Percentiles rank a stretch among this genome's conserved stretches.
These are phyloP conservation scores for Syngnathus scovelli DNA, from an alignment of 2,113 vertebrate species.

Conservation along the genomic window DNA sequence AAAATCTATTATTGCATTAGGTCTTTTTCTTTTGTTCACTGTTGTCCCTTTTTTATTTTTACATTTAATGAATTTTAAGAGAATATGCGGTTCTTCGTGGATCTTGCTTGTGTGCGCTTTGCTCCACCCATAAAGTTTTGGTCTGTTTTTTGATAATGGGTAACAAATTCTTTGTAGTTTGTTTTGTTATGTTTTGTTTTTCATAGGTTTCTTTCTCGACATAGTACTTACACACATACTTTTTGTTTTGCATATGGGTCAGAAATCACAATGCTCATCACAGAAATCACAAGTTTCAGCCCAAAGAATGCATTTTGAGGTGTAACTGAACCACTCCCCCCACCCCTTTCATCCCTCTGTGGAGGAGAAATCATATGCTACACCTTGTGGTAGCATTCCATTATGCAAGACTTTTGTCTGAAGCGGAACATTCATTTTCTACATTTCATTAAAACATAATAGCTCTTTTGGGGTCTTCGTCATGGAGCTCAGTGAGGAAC, in stretches of 20 bases:
- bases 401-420: conserved; percentile 4
- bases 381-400: conserved; percentile 28
- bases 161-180: not conserved
- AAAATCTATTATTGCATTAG: not conserved
- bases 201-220: not conserved
- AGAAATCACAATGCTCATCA: conserved; percentile 10
- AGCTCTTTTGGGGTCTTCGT: conserved; percentile 6
- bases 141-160: not conserved
- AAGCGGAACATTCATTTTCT: conserved; percentile 14
- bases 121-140: not conserved
- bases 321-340: conserved; percentile 13
- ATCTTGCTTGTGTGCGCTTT: not conserved
- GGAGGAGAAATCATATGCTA: conserved; percentile 35
- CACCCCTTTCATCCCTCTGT: not conserved
- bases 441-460: conserved; percentile 2
- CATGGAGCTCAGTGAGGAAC: conserved; percentile 38
- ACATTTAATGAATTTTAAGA: too few species aligned
- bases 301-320: conserved; percentile 26
- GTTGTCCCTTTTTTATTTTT: not conserved
- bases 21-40: not conserved
- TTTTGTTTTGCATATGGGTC: conserved; percentile 15
- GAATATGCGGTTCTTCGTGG: not conserved
- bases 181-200: not conserved
- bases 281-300: conserved; percentile 4
- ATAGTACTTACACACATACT: not conserved